Evolutionary conservation across 1,140 invertebrate genomes (phyloP).

Genomic region (Brachionus sp.): DNA sequence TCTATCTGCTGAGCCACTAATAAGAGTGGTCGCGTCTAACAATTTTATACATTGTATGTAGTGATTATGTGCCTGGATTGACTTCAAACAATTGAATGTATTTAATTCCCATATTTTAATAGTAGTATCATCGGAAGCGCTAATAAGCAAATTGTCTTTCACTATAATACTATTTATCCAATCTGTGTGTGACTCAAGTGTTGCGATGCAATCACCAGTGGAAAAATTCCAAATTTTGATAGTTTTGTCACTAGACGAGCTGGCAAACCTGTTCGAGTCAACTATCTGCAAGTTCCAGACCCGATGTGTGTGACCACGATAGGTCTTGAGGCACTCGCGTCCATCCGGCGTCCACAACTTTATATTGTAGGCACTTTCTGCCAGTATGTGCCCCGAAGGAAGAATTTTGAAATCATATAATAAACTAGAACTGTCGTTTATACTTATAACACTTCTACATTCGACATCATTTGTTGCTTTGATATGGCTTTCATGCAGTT

Average conservation of each 20-base stretch:
- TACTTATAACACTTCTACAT: not conserved
- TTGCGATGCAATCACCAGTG: not conserved
- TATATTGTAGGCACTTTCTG: not conserved
- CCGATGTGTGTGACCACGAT: not conserved
- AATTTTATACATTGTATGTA: constrained; percentile 3
- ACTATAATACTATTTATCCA: constrained; percentile 1
- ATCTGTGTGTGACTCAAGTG: not conserved
- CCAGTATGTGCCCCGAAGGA: not conserved
- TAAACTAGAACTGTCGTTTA: not conserved
- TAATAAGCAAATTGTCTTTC: not conserved
- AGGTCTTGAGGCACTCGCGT: not conserved
- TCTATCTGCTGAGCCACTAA: constrained; percentile 73
- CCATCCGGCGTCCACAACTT: not conserved
- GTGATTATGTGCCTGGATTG: constrained; percentile 62
- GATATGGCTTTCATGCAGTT: not conserved
- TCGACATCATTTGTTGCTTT: not conserved
- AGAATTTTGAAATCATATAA: not conserved
- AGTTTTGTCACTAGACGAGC: not conserved
- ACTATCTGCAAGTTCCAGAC: not conserved
- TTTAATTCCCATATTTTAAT: not conserved
- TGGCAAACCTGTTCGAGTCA: not conserved
- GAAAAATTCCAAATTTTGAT: constrained; percentile 18
- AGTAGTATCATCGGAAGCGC: not conserved
- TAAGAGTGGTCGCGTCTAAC: constrained; percentile 72
- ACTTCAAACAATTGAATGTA: constrained; percentile 74